Evolutionary conservation across 2,797 vertebrate species (phyloP).

Genomic region (Trichosurus vulpecula): DNA sequence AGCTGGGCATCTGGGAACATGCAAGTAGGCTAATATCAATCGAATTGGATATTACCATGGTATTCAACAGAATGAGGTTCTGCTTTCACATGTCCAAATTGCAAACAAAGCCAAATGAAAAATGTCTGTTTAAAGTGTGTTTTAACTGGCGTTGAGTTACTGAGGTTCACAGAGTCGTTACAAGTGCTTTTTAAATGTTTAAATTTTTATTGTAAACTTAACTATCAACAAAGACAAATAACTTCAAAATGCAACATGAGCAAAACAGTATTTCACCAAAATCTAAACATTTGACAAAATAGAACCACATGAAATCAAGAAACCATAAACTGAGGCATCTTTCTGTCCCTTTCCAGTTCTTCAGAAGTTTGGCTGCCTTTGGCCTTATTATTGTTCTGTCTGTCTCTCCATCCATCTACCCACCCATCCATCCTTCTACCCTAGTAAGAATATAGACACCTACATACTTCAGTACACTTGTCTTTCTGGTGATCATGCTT

Average conservation of each 20-base stretch:
- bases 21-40: background rate
- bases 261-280: background rate
- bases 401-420: background rate
- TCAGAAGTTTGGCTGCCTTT: too few relatives aligned
- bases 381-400: too few relatives aligned
- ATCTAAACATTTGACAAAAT: background rate
- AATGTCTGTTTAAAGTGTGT: background rate
- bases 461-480: background rate
- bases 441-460: background rate
- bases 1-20: too few relatives aligned
- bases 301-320: background rate
- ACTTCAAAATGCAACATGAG: background rate
- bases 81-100: background rate
- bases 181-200: background rate
- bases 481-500: background rate
- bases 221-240: background rate
- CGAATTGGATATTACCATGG: background rate
- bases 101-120: background rate
- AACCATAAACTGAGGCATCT: background rate
- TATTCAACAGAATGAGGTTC: background rate
- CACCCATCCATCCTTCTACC: background rate
- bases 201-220: background rate
- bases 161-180: too few relatives aligned
- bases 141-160: background rate
- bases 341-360: background rate